Evolutionary conservation across 2,888 invertebrate genomes (phyloP).

Genomic region (Xylota sylvarum): DNA sequence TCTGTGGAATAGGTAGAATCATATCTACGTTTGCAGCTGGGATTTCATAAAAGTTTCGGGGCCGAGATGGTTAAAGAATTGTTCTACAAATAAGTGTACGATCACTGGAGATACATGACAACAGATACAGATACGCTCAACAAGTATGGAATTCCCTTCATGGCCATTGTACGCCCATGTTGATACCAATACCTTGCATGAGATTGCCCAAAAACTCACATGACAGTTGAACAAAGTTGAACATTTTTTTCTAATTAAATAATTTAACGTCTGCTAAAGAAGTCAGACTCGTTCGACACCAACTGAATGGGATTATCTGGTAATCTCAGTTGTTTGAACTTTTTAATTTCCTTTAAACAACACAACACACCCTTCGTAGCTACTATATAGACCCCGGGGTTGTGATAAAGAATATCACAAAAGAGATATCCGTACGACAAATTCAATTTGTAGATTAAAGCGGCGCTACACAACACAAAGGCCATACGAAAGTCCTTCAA

Average conservation of each 20-base stretch:
- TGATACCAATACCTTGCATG: too few species aligned
- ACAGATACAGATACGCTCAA: too few species aligned
- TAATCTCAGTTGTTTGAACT: neutral
- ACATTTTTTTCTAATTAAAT: neutral
- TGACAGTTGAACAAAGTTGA: too few species aligned
- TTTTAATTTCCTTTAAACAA: constrained; percentile 11
- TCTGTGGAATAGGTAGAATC: too few species aligned
- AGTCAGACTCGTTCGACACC: neutral
- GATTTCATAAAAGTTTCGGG: too few species aligned
- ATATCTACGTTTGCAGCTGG: too few species aligned
- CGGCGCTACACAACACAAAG: constrained; percentile 1
- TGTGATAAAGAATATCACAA: neutral
- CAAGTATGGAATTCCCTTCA: too few species aligned
- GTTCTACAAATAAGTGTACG: too few species aligned
- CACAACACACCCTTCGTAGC: neutral
- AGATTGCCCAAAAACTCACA: too few species aligned
- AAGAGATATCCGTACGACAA: neutral
- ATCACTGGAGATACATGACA: too few species aligned
- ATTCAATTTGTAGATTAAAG: constrained; percentile 10
- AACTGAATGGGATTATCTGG: neutral
- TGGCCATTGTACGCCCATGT: too few species aligned
- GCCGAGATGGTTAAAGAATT: too few species aligned
- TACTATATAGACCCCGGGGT: neutral
- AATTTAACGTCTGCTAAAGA: neutral
- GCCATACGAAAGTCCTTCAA: constrained; percentile 6